A percentile compares a stretch with the other conserved stretches of the same genome.
Evolutionary conservation across 2,113 vertebrate genomes (phyloP).

Genomic region (Oryzias woworae): DNA sequence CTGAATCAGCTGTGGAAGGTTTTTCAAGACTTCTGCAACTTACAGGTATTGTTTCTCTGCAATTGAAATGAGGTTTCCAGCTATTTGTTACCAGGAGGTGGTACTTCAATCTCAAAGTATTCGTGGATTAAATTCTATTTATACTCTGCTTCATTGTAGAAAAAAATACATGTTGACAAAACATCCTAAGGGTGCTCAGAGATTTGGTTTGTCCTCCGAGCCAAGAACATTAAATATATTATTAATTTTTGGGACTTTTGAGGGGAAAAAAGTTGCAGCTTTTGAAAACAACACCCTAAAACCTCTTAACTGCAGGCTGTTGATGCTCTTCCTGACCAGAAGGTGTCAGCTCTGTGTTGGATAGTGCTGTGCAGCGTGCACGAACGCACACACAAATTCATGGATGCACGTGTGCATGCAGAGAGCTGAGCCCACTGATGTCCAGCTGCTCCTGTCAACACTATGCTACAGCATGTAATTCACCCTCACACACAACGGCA

Average conservation of each 20-base stretch:
- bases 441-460: conserved; percentile 76
- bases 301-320: conserved; percentile 11
- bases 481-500: conserved; percentile 67
- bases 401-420: conserved; percentile 11
- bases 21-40: not conserved
- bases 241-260: not conserved
- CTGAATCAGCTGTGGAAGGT: not conserved
- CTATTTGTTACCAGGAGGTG: too few species aligned
- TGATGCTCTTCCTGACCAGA: conserved; percentile 54
- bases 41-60: not conserved
- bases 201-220: too few species aligned
- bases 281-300: not conserved
- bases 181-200: too few species aligned
- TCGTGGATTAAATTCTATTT: too few species aligned
- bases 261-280: not conserved
- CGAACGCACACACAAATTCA: not conserved
- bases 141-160: too few species aligned
- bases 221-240: not conserved
- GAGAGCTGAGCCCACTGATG: conserved; percentile 57
- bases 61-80: not conserved
- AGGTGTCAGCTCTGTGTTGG: conserved; percentile 68
- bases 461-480: conserved; percentile 68
- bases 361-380: conserved; percentile 9
- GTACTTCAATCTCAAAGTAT: too few species aligned
- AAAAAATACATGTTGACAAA: too few species aligned